phyloP scores from a whole-genome alignment of 1,140 invertebrate genomes.

The Lysiphlebus fabarum region DNA sequence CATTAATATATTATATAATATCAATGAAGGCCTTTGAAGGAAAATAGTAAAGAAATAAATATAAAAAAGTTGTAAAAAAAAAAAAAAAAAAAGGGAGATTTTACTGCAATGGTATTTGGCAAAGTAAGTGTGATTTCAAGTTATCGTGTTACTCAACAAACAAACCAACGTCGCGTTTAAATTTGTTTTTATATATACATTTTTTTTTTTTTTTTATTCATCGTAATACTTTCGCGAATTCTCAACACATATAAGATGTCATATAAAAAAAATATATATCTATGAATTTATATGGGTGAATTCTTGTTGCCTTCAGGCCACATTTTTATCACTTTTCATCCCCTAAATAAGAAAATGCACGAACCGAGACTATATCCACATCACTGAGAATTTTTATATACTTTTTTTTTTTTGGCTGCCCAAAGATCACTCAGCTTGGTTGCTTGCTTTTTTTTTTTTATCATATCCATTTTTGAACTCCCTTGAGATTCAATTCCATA shows the following conservation, averaged over 20 bases:
- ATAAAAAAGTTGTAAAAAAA: slow-evolving; percentile 38
- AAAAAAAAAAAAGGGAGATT: slow-evolving; percentile 10
- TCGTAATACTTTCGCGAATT: too few relatives aligned
- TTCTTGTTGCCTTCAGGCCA: slow-evolving; percentile 2
- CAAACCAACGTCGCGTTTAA: slow-evolving; percentile 27
- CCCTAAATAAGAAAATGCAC: slow-evolving; percentile 1
- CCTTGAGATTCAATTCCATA: slow-evolving; percentile 19
- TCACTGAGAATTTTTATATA: neutral
- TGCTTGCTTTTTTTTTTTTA: slow-evolving; percentile 2
- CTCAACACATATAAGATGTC: neutral
- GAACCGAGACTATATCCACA: too few relatives aligned
- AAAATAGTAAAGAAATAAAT: slow-evolving; percentile 41
- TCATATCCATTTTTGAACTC: neutral
- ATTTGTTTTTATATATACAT: too few relatives aligned
- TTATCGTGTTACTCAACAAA: slow-evolving; percentile 54
- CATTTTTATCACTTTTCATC: slow-evolving; percentile 32
- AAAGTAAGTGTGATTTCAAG: slow-evolving; percentile 33
- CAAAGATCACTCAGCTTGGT: neutral
- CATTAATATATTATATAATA: slow-evolving; percentile 58
- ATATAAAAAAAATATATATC: neutral
- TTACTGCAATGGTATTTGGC: slow-evolving; percentile 29
- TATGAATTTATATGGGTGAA: neutral
- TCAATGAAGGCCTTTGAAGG: slow-evolving; percentile 43
- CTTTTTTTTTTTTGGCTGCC: neutral
- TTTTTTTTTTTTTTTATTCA: too few relatives aligned